phyloP scores from a whole-genome alignment of 1,140 invertebrate genomes.

The Neoseiulus cucumeris region DNA sequence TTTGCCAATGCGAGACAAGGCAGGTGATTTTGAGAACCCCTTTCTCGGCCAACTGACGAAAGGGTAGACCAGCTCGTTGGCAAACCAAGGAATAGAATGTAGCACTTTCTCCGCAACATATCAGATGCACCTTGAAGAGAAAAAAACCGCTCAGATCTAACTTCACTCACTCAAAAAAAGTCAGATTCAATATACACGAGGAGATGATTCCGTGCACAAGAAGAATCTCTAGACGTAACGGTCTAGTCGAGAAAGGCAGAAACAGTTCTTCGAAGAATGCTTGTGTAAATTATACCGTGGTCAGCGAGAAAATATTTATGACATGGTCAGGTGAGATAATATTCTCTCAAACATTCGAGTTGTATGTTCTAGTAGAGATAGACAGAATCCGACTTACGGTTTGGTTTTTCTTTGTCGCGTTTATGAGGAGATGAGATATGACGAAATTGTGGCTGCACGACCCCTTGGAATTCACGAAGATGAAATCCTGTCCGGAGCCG shows the following conservation, averaged over 20 bases:
- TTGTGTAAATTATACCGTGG: too few species aligned
- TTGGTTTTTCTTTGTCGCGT: neutral
- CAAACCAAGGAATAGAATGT: neutral
- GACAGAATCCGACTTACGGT: neutral
- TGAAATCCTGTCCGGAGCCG: neutral
- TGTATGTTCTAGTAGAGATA: too few species aligned
- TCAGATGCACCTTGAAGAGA: neutral
- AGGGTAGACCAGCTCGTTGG: neutral
- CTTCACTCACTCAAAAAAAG: too few species aligned
- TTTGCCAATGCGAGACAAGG: neutral
- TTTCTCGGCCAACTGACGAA: neutral
- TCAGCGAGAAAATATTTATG: too few species aligned
- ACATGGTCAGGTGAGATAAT: too few species aligned
- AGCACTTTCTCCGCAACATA: neutral
- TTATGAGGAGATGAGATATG: neutral
- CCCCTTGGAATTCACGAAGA: neutral
- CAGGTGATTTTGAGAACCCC: neutral
- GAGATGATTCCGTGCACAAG: too few species aligned
- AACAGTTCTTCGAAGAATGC: too few species aligned
- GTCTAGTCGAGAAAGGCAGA: too few species aligned
- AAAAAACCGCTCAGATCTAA: too few species aligned
- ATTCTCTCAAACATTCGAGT: too few species aligned
- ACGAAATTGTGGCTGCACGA: constrained; percentile 1
- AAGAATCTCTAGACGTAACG: too few species aligned
- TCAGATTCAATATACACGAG: too few species aligned